Conservation (phyloP, 2,888 invertebrate species). For the Andrena camellia region DNA sequence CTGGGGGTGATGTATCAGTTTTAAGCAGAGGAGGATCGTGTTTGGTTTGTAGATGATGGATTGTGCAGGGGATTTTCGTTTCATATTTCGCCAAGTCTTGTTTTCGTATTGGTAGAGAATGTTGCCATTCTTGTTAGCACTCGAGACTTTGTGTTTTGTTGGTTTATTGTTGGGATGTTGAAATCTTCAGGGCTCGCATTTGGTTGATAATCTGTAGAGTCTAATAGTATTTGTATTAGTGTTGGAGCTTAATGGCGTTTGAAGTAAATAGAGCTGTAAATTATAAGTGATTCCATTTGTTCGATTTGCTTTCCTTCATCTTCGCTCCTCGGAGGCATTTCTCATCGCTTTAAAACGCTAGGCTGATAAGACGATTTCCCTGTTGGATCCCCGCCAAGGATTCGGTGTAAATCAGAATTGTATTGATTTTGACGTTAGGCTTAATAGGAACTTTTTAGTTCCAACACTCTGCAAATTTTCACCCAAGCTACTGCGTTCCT, state of each 20-base stretch:
- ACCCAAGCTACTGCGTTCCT: too few species aligned
- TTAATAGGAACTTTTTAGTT: conserved; percentile 16
- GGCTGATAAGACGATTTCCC: conserved; percentile 58
- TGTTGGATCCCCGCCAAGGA: conserved; percentile 50
- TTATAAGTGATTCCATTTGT: background rate
- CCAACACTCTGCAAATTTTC: too few species aligned
- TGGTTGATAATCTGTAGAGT: too few species aligned
- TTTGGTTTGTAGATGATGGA: background rate
- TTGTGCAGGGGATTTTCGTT: background rate
- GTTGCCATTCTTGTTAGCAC: background rate
- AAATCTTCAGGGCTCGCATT: too few species aligned
- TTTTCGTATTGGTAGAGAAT: background rate
- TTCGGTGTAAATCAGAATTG: conserved; percentile 27
- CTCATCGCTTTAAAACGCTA: conserved; percentile 13
- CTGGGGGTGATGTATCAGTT: background rate
- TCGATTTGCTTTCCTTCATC: background rate
- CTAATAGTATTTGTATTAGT: too few species aligned
- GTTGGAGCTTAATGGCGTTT: too few species aligned
- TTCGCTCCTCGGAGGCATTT: conserved; percentile 20
- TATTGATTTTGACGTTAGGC: conserved; percentile 33
- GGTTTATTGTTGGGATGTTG: too few species aligned
- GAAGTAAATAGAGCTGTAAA: too few species aligned
- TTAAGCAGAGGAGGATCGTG: background rate
- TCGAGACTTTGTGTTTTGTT: background rate
- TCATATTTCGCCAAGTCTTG: background rate